Evolutionary conservation across 2,797 vertebrate genomes (phyloP).

Genomic region (Streptopelia turtur): DNA sequence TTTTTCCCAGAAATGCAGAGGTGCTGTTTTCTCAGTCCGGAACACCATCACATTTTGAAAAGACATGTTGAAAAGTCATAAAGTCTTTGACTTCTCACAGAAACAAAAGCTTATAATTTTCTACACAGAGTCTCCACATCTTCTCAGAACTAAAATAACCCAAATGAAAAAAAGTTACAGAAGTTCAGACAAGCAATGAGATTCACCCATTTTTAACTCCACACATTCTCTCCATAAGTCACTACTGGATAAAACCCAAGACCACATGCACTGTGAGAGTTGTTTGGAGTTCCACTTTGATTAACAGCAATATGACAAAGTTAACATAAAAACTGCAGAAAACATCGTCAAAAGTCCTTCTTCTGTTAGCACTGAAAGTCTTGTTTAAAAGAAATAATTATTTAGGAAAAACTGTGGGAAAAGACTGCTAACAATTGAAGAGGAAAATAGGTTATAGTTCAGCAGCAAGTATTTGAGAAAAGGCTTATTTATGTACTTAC

Average conservation of each 20-base stretch:
- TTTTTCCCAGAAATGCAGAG: neutral
- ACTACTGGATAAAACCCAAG: neutral
- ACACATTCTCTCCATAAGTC: slow-evolving; percentile 44
- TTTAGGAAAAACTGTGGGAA: neutral
- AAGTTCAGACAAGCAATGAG: slow-evolving; percentile 33
- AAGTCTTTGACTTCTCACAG: neutral
- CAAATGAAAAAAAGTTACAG: slow-evolving; percentile 31
- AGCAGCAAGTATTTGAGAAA: neutral
- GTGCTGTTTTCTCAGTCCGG: neutral
- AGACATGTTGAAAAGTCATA: neutral
- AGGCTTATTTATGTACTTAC: neutral
- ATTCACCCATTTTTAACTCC: slow-evolving; percentile 32
- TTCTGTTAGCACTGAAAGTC: slow-evolving; percentile 8
- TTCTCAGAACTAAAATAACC: slow-evolving; percentile 56
- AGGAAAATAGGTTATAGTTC: neutral
- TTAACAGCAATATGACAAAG: neutral
- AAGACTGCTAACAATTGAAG: neutral
- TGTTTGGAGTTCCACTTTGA: neutral
- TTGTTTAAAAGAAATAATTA: neutral
- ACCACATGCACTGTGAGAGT: neutral
- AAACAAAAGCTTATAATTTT: slow-evolving; percentile 1
- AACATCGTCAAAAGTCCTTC: neutral
- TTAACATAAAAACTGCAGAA: slow-evolving; percentile 18
- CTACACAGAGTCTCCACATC: neutral
- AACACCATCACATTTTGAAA: neutral